Evolutionary conservation across 2,797 vertebrate genomes (phyloP).

Genomic region (Myotis findleyi): DNA sequence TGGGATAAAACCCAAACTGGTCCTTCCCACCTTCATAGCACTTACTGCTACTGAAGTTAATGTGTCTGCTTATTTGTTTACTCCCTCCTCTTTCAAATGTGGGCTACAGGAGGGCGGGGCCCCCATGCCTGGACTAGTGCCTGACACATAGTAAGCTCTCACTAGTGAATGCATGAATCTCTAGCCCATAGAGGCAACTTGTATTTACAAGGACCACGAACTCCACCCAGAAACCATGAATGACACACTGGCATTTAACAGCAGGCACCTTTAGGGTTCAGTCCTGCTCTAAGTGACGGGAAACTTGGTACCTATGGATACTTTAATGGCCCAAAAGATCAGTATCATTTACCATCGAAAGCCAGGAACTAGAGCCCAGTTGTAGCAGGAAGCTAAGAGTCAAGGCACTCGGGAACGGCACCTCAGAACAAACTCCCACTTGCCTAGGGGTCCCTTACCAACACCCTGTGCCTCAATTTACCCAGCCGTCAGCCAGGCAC

Average conservation of each 20-base stretch:
- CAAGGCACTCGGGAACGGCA: neutral
- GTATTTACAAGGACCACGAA: neutral
- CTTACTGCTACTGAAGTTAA: neutral
- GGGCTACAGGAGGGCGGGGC: neutral
- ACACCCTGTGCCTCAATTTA: slow-evolving; percentile 61
- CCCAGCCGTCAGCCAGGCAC: neutral
- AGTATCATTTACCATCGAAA: slow-evolving; percentile 22
- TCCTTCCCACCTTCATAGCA: neutral
- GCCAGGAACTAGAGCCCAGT: slow-evolving; percentile 39
- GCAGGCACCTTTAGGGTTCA: slow-evolving; percentile 40
- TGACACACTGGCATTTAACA: slow-evolving; percentile 26
- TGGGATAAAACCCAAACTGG: neutral
- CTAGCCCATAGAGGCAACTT: neutral
- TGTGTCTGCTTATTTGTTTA: neutral
- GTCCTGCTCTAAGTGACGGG: slow-evolving; percentile 58
- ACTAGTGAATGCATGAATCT: neutral
- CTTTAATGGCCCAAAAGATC: slow-evolving; percentile 49
- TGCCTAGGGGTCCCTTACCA: neutral
- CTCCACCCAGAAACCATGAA: slow-evolving; percentile 48
- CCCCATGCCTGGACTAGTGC: neutral
- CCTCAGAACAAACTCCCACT: slow-evolving; percentile 19
- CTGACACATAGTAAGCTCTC: neutral
- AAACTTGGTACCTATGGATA: slow-evolving; percentile 25
- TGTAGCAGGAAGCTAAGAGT: neutral
- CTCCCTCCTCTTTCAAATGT: neutral